Percentiles rank a stretch among this genome's conserved stretches.
Evolutionary conservation across 2,888 invertebrate species (phyloP).

Genomic region (Lordiphosa fenestrarum): DNA sequence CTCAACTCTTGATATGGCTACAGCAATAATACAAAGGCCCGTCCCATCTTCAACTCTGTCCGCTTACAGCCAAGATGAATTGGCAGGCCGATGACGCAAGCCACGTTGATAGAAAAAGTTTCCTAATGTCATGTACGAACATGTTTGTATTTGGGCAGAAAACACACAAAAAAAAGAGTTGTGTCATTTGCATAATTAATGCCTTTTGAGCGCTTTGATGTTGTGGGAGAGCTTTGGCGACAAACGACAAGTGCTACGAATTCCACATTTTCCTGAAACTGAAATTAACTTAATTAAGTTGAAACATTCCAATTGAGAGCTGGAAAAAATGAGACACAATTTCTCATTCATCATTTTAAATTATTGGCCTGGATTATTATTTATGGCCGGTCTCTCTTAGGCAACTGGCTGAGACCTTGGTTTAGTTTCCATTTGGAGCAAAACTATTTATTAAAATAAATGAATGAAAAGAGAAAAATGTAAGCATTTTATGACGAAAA

Average conservation of each 20-base stretch:
- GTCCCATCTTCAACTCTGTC: constrained; percentile 17
- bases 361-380: constrained; percentile 38
- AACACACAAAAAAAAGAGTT: constrained; percentile 22
- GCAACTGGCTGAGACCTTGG: neutral
- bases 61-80: constrained; percentile 33
- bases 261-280: neutral
- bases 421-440: no score
- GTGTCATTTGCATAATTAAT: constrained; percentile 56
- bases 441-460: no score
- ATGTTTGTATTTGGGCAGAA: constrained; percentile 17
- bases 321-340: constrained; percentile 15
- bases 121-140: constrained; percentile 29
- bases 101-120: constrained; percentile 11
- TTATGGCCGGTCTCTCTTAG: constrained; percentile 30
- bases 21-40: constrained; percentile 7
- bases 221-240: constrained; percentile 10
- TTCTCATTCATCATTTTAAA: constrained; percentile 18
- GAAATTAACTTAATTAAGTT: constrained; percentile 21
- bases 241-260: neutral
- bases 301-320: constrained; percentile 39
- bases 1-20: constrained; percentile 40
- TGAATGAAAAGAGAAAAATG: no score
- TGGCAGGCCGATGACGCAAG: constrained; percentile 47
- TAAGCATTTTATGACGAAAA: no score
- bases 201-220: constrained; percentile 12